Percentiles rank a stretch among this genome's conserved stretches.
phyloP scores from a whole-genome alignment of 2,113 vertebrate genomes.

The Regulus satrapa region DNA sequence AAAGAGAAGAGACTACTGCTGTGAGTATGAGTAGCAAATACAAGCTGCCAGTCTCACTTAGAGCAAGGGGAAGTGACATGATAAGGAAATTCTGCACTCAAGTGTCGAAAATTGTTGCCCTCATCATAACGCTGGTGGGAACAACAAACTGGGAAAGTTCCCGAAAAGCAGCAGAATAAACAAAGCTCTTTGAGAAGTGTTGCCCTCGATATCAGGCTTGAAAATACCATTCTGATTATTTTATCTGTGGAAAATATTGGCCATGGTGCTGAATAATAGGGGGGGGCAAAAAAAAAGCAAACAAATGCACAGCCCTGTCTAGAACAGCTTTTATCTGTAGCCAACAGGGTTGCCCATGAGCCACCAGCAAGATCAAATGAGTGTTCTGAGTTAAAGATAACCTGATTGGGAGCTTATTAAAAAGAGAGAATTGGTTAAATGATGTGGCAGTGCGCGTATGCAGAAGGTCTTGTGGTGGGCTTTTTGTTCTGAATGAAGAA shows the following conservation, averaged over 20 bases:
- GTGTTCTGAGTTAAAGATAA: neutral
- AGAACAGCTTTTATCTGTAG: neutral
- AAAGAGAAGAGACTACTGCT: neutral
- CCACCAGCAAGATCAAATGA: neutral
- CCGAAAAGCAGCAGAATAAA: neutral
- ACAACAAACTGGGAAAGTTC: neutral
- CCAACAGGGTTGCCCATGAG: neutral
- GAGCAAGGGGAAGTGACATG: neutral
- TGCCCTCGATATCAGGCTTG: neutral
- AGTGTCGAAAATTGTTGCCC: slow-evolving; percentile 16
- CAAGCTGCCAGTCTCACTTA: slow-evolving; percentile 20
- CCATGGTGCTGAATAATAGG: neutral
- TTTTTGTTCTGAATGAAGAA: neutral
- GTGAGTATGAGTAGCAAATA: neutral
- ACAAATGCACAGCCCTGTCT: neutral
- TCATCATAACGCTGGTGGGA: neutral
- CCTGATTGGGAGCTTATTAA: neutral
- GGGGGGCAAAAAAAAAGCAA: neutral
- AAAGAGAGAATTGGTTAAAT: neutral
- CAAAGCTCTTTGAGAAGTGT: neutral
- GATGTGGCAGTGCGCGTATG: neutral
- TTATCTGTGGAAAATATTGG: neutral
- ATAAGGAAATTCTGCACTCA: neutral
- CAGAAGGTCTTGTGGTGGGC: neutral
- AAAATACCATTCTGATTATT: neutral